Percentiles rank a stretch among this genome's conserved stretches.
phyloP scores from a whole-genome alignment of 2,888 invertebrate species.

The Volucella bombylans region DNA sequence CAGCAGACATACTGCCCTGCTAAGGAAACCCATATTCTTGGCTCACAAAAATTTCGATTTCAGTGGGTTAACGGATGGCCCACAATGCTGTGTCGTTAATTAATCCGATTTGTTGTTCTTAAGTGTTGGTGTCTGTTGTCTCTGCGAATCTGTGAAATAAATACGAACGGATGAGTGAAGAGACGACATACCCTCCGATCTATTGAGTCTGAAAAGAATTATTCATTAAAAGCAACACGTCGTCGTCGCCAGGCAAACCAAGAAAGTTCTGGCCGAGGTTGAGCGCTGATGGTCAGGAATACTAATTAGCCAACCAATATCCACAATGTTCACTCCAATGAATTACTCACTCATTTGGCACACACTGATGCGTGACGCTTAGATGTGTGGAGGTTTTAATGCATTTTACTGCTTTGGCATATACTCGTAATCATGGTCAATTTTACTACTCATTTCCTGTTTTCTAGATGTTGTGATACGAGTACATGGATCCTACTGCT shows the following conservation, averaged over 20 bases:
- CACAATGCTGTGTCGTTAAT: slow-evolving; percentile 53
- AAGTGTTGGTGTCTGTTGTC: slow-evolving; percentile 15
- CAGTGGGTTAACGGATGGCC: slow-evolving; percentile 67
- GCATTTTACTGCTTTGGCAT: slow-evolving; percentile 47
- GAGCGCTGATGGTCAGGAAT: slow-evolving; percentile 44
- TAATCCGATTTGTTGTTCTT: slow-evolving; percentile 48
- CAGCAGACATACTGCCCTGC: slow-evolving; percentile 68
- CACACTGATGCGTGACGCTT: slow-evolving; percentile 6
- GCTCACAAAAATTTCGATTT: slow-evolving; percentile 45
- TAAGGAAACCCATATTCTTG: slow-evolving; percentile 63
- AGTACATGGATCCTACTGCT: slow-evolving; percentile 13
- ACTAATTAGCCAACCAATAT: slow-evolving; percentile 44
- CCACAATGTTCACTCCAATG: slow-evolving; percentile 4
- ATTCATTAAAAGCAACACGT: slow-evolving; percentile 58
- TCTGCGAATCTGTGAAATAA: slow-evolving; percentile 44
- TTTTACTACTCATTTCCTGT: slow-evolving; percentile 53
- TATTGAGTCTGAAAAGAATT: slow-evolving; percentile 47
- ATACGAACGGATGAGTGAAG: slow-evolving; percentile 26
- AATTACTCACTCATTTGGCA: slow-evolving; percentile 43
- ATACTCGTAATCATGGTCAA: slow-evolving; percentile 70
- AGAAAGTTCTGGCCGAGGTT: slow-evolving; percentile 65
- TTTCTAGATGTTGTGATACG: slow-evolving; percentile 51
- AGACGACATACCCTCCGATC: slow-evolving; percentile 25
- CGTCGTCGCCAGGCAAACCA: slow-evolving; percentile 25
- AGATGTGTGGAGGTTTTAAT: slow-evolving; percentile 28